phyloP scores from a whole-genome alignment of 2,113 vertebrate genomes.

The Cepphus grylle region DNA sequence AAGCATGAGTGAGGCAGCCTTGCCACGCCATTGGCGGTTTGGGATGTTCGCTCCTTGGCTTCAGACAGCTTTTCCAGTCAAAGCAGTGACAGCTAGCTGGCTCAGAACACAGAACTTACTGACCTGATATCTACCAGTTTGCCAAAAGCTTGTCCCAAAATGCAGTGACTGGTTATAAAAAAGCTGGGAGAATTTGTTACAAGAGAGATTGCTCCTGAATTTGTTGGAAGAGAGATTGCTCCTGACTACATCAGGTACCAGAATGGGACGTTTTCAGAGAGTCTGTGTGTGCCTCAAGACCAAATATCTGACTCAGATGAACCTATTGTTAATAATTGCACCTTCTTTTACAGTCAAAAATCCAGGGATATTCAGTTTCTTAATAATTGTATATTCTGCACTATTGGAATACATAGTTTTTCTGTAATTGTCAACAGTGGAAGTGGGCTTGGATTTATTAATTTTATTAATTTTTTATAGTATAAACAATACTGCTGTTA shows the following conservation, averaged over 20 bases:
- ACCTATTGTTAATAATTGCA: background rate
- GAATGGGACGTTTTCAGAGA: background rate
- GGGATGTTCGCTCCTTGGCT: background rate
- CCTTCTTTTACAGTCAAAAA: background rate
- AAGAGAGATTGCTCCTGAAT: background rate
- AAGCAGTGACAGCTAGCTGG: background rate
- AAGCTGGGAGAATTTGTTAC: background rate
- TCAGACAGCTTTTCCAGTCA: background rate
- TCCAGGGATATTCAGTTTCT: background rate
- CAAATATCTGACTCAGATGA: background rate
- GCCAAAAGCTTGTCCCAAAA: background rate
- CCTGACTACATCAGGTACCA: background rate
- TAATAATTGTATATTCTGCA: background rate
- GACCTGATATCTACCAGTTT: background rate
- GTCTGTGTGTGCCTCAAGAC: background rate
- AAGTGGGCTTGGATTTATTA: background rate
- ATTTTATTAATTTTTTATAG: background rate
- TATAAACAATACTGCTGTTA: background rate
- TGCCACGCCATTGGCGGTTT: fast-evolving
- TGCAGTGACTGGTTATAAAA: background rate
- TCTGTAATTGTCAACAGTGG: background rate
- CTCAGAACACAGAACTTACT: background rate
- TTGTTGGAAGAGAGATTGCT: background rate
- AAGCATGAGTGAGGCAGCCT: background rate
- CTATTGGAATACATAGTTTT: background rate